Evolutionary conservation across 1,140 invertebrate species (phyloP).

Genomic region (Lordiphosa collinella): DNA sequence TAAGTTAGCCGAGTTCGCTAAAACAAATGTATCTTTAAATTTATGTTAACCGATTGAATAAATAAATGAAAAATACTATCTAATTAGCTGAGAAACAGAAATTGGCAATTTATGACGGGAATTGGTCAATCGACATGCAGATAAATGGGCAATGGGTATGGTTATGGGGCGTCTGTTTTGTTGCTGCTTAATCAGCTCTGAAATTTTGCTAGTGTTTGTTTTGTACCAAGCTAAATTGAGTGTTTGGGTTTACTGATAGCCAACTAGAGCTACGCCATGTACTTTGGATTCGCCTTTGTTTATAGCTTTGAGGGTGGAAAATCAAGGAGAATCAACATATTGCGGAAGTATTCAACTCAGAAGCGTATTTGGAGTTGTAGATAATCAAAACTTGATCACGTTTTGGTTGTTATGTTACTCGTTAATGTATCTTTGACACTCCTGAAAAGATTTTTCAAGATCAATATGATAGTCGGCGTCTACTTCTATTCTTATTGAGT

Average conservation of each 20-base stretch:
- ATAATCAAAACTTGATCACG: too few relatives aligned
- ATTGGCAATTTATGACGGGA: slow-evolving; percentile 24
- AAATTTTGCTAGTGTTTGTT: slow-evolving; percentile 13
- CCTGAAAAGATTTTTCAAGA: too few relatives aligned
- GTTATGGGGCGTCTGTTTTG: not conserved
- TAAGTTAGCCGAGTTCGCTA: slow-evolving; percentile 61
- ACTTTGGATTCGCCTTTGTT: slow-evolving; percentile 36
- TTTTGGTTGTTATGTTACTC: too few relatives aligned
- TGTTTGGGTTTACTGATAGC: slow-evolving; percentile 30
- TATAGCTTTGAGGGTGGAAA: slow-evolving; percentile 6
- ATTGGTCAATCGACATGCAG: slow-evolving; percentile 12
- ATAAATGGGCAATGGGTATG: slow-evolving; percentile 12
- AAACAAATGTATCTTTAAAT: slow-evolving; percentile 65
- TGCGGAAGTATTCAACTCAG: not conserved
- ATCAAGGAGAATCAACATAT: slow-evolving; percentile 11
- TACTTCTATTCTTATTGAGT: too few relatives aligned
- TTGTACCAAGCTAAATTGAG: not conserved
- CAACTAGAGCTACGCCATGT: slow-evolving; percentile 12
- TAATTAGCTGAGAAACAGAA: slow-evolving; percentile 21
- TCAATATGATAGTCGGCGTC: too few relatives aligned
- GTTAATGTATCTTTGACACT: too few relatives aligned
- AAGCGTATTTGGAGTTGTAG: too few relatives aligned
- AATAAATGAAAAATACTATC: slow-evolving; percentile 42
- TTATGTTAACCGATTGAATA: slow-evolving; percentile 62
- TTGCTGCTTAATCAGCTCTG: not conserved